These are phyloP conservation scores for Poecilia picta DNA, from an alignment of 2,797 vertebrate species.

Conservation along the genomic window DNA sequence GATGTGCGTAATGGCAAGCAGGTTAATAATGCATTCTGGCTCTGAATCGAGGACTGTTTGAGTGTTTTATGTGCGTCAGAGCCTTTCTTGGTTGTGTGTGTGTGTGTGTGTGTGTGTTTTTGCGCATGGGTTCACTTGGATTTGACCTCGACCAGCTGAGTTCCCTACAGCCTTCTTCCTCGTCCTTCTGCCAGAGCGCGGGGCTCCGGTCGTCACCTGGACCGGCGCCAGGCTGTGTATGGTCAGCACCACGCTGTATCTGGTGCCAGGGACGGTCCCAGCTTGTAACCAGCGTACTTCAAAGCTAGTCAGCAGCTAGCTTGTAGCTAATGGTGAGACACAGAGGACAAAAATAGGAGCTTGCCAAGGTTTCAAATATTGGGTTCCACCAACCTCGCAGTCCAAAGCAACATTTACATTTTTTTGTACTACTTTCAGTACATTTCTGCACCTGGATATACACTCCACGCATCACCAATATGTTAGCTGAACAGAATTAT, in stretches of 20 bases:
- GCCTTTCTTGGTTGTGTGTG: neutral
- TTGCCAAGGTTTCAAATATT: slow-evolving; percentile 6
- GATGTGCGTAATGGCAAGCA: slow-evolving; percentile 28
- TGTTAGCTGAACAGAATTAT: slow-evolving; percentile 22
- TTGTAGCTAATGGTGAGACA: slow-evolving; percentile 10
- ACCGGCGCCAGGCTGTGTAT: slow-evolving; percentile 64
- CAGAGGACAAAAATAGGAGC: neutral
- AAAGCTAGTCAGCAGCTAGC: slow-evolving; percentile 23
- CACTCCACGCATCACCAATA: slow-evolving; percentile 13
- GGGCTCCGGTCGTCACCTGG: slow-evolving; percentile 52
- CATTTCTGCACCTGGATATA: neutral
- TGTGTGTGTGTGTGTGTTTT: slow-evolving; percentile 14
- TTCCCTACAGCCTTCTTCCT: slow-evolving; percentile 41
- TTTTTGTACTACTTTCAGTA: too few relatives aligned
- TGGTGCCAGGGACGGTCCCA: slow-evolving; percentile 75
- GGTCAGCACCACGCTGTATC: slow-evolving; percentile 70
- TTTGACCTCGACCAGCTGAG: slow-evolving; percentile 73
- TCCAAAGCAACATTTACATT: neutral
- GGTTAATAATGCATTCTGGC: slow-evolving; percentile 41
- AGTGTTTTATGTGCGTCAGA: slow-evolving; percentile 28
- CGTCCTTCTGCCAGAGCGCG: slow-evolving; percentile 58
- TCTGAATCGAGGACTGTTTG: slow-evolving; percentile 6
- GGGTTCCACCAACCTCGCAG: neutral
- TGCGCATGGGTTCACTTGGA: slow-evolving; percentile 24
- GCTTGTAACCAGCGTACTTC: slow-evolving; percentile 60